Base-by-base conservation (phyloP, 2,888 invertebrate species). In the Apocheima hispidaria region DNA sequence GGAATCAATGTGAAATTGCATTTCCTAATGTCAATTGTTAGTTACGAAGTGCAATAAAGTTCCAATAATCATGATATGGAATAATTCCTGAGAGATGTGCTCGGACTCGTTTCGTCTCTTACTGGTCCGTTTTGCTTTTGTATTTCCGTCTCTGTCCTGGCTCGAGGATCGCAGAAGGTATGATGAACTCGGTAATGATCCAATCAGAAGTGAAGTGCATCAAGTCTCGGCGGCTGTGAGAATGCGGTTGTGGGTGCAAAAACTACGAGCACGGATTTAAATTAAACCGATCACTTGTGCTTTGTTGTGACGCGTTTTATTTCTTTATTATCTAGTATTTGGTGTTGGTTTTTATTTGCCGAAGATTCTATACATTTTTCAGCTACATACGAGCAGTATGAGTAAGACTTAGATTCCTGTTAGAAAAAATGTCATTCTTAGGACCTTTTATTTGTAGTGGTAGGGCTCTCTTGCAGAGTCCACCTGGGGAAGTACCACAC, bases 121-220 rank as follows among this genome's bases (percentile, higher is more conserved):
- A 84, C 83, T 53, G 40, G 71, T 72, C 62, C 60, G 53, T 6
- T 51, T 54, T 57, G 21, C 35, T 28, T 41, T 59, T 60, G 71
- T 83, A 79, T 73, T 60, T 72, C 67, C 59, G 71, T 91, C 90
- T 81, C 86, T 77, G 70, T 92, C 87, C 65, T 72, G 75, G 86
- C 86, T 86, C 73, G 88, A 86, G 89, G 89, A 89, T 89, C 88
- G 91, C 89, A 84, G 86, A 86, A 87, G 87, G 90, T 91, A 92
- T 92, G 92, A 92, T 92, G 92, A 92, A 91, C 92, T 91, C 92
- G 90, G 92, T 92, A 92, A 92, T 92, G 92, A 92, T 92, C 92
- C 92, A 92, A 92, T 92, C 92, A 92, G 87, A 92, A 91, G 80
- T 92, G 92, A 92, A 91, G 90, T 91, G 90, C 92, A 91, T 92